A percentile compares a stretch with the other conserved stretches of the same genome.
These are phyloP conservation scores for Dascyllus trimaculatus DNA, from an alignment of 2,113 vertebrate species.

Conservation along the genomic window DNA sequence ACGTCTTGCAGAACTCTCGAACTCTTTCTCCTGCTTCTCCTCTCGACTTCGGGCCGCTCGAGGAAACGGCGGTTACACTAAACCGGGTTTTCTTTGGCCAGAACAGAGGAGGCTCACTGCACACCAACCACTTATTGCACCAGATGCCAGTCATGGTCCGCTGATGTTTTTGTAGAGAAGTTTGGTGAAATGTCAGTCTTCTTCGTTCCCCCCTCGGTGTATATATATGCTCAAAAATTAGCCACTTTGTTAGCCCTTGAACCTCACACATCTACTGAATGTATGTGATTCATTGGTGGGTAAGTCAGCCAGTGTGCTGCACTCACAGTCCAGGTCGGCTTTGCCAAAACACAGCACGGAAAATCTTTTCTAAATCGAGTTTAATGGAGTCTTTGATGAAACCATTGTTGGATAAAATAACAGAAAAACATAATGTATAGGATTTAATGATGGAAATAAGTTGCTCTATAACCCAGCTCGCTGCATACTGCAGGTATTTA, in stretches of 20 bases:
- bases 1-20: conserved; percentile 37
- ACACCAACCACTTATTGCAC: conserved; percentile 67
- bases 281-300: conserved; percentile 50
- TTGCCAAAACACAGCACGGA: conserved; percentile 41
- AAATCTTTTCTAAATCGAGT: conserved; percentile 32
- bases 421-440: conserved; percentile 42
- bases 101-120: conserved; percentile 56
- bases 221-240: conserved; percentile 62
- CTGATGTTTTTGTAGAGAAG: conserved; percentile 72
- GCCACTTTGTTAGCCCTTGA: conserved; percentile 70
- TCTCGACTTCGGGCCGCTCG: conserved; percentile 33
- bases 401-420: conserved; percentile 64
- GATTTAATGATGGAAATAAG: conserved; percentile 67
- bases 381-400: conserved; percentile 34
- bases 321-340: conserved; percentile 7
- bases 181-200: conserved; percentile 77
- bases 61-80: conserved; percentile 74
- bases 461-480: conserved; percentile 60
- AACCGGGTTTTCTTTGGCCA: conserved; percentile 82
- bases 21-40: conserved; percentile 54
- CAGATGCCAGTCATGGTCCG: conserved; percentile 74
- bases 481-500: conserved; percentile 70
- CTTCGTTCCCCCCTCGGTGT: conserved; percentile 35
- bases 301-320: conserved; percentile 32
- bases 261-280: conserved; percentile 56